These are phyloP conservation scores for Creontiades dilutus DNA, from an alignment of 2,888 invertebrate species.

Conservation along the genomic window DNA sequence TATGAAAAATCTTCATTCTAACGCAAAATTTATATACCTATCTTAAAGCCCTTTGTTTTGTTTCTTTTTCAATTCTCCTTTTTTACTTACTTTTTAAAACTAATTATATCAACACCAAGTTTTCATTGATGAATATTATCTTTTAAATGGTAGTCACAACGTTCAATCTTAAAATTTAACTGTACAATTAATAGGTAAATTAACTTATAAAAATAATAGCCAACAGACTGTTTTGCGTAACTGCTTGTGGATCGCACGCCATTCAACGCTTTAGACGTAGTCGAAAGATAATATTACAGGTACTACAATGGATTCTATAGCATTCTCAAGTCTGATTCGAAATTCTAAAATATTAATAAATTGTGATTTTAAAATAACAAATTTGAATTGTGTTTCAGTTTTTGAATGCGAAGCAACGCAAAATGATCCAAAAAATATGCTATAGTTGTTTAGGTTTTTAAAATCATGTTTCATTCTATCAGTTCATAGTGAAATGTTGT, in stretches of 20 bases:
- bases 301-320: no score
- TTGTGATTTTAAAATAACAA: no score
- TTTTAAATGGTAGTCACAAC: slow-evolving; percentile 21
- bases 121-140: not conserved
- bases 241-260: not conserved
- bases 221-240: slow-evolving; percentile 12
- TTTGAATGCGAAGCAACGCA: not conserved
- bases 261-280: not conserved
- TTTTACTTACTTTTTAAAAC: not conserved
- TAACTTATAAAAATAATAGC: slow-evolving; percentile 48
- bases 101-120: slow-evolving; percentile 10
- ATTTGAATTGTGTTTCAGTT: no score
- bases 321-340: no score
- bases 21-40: not conserved
- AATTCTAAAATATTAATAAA: no score
- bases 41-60: not conserved
- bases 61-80: not conserved
- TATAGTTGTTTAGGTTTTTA: no score
- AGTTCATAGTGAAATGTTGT: no score
- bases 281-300: not conserved
- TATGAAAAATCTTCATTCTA: not conserved
- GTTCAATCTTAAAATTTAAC: slow-evolving; percentile 21
- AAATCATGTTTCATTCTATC: no score
- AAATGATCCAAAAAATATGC: not conserved
- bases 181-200: not conserved